Evolutionary conservation across 2,797 vertebrate species (phyloP).

Genomic region (Numenius phaeopus): DNA sequence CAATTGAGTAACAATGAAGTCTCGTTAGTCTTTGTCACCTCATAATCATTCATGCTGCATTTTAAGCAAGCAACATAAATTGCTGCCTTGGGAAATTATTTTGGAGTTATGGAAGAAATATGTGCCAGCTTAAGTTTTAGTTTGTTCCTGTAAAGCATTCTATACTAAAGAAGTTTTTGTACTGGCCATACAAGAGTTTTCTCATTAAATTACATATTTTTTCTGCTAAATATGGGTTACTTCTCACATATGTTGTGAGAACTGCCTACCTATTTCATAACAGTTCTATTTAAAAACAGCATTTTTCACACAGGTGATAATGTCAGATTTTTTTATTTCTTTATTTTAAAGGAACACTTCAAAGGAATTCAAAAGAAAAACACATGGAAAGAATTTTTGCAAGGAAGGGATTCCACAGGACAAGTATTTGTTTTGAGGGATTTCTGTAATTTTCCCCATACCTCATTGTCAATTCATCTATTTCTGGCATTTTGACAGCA

Average conservation of each 20-base stretch:
- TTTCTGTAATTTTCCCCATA: neutral
- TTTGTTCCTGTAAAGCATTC: slow-evolving; percentile 35
- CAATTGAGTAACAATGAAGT: slow-evolving; percentile 64
- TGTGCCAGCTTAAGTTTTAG: slow-evolving; percentile 23
- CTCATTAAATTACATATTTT: neutral
- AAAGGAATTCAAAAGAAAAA: neutral
- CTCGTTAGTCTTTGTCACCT: slow-evolving; percentile 72
- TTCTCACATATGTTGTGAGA: slow-evolving; percentile 8
- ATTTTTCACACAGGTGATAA: neutral
- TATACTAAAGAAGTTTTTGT: slow-evolving; percentile 9
- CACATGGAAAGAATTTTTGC: neutral
- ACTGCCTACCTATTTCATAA: slow-evolving; percentile 5
- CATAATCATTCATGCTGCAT: slow-evolving; percentile 68
- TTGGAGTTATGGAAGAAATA: slow-evolving; percentile 52
- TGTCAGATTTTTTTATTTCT: neutral
- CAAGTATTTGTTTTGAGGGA: neutral
- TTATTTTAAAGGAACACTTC: neutral
- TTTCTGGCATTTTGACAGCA: neutral
- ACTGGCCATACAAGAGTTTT: neutral
- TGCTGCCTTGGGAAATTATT: slow-evolving; percentile 68
- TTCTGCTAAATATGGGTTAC: neutral
- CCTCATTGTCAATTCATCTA: neutral
- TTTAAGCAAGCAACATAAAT: slow-evolving; percentile 69
- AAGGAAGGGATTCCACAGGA: neutral
- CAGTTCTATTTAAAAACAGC: neutral